Evolutionary conservation across 2,113 vertebrate species (phyloP).

Genomic region (Dolichotis patagonum): DNA sequence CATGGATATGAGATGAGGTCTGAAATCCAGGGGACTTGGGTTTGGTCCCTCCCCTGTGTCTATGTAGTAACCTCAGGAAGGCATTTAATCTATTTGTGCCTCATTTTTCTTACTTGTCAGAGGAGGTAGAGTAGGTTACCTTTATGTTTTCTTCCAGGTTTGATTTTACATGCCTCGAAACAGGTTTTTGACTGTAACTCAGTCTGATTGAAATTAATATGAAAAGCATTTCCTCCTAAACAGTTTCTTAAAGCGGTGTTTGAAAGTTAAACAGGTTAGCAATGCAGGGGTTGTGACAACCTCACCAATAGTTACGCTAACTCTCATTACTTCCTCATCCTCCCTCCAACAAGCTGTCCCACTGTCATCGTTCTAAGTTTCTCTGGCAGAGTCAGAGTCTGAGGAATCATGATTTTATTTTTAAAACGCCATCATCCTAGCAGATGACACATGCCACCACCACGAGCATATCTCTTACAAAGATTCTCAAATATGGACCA

Average conservation of each 20-base stretch:
- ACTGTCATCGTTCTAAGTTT: slow-evolving; percentile 21
- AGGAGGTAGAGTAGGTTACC: background rate
- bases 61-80: background rate
- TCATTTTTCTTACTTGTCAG: background rate
- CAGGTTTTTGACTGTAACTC: slow-evolving; percentile 17
- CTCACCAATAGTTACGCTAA: background rate
- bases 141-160: background rate
- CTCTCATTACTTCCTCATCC: slow-evolving; percentile 26
- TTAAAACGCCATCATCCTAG: slow-evolving; percentile 19
- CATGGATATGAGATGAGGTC: background rate
- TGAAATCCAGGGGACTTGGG: background rate
- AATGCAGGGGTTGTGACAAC: background rate
- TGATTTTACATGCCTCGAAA: slow-evolving; percentile 53
- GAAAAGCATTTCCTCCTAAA: background rate
- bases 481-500: background rate
- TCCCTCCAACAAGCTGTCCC: slow-evolving; percentile 18
- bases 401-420: slow-evolving; percentile 32
- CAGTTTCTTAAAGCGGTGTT: background rate
- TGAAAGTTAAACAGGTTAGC: slow-evolving; percentile 55
- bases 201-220: background rate
- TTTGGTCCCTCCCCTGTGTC: background rate
- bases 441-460: background rate
- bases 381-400: slow-evolving; percentile 36
- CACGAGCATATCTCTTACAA: background rate
- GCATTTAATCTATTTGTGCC: background rate